These are phyloP conservation scores for Palloptera scutellata DNA, from an alignment of 2,888 invertebrate species.

Conservation along the genomic window DNA sequence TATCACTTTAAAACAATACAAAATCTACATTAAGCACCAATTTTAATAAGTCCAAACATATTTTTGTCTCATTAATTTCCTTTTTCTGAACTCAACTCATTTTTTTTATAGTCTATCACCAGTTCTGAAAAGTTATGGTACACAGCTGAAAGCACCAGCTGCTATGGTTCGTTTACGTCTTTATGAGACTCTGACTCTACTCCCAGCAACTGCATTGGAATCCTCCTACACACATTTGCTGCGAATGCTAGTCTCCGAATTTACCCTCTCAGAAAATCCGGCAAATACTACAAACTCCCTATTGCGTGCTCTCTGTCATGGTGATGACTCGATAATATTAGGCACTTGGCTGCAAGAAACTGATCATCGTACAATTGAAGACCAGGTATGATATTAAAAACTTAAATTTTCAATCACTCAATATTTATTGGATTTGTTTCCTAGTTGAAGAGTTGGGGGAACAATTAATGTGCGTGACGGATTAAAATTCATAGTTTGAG, in stretches of 20 bases:
- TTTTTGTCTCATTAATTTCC: too few species aligned
- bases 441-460: too few species aligned
- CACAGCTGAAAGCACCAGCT: slow-evolving; percentile 91
- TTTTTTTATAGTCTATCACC: slow-evolving; percentile 75
- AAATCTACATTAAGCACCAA: too few species aligned
- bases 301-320: slow-evolving; percentile 82
- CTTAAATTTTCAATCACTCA: too few species aligned
- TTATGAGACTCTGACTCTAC: slow-evolving; percentile 83
- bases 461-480: slow-evolving; percentile 1
- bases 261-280: slow-evolving; percentile 92
- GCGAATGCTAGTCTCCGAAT: slow-evolving; percentile 91
- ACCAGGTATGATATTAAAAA: slow-evolving; percentile 75
- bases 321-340: slow-evolving; percentile 88
- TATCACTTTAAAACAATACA: too few species aligned
- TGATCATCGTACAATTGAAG: slow-evolving; percentile 95
- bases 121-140: slow-evolving; percentile 88
- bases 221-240: slow-evolving; percentile 86
- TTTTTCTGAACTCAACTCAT: background rate
- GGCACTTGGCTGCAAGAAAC: slow-evolving; percentile 97
- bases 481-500: slow-evolving; percentile 14
- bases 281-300: slow-evolving; percentile 90
- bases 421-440: too few species aligned
- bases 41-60: too few species aligned
- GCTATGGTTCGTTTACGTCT: slow-evolving; percentile 92
- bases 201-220: slow-evolving; percentile 84